phyloP scores from a whole-genome alignment of 1,140 invertebrate species.

The Ips typographus region DNA sequence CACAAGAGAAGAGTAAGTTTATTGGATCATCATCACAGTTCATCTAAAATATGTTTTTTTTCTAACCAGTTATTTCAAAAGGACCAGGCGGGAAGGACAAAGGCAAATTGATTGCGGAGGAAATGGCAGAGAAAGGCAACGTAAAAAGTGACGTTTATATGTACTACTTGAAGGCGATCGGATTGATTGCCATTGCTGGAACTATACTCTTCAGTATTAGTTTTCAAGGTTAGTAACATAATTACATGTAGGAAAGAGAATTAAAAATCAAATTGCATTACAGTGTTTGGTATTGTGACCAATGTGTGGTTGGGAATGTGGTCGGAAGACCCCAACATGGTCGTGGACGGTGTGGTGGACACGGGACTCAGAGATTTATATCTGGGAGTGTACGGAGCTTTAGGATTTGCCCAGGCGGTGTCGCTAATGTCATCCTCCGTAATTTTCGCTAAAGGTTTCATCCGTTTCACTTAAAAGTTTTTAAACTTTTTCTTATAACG shows the following conservation, averaged over 20 bases:
- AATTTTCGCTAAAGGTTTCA: constrained; percentile 26
- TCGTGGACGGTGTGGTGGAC: constrained; percentile 61
- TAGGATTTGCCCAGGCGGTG: constrained; percentile 74
- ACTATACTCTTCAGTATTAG: constrained; percentile 74
- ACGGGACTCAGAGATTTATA: constrained; percentile 70
- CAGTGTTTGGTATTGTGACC: constrained; percentile 78
- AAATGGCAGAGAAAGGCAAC: constrained; percentile 87
- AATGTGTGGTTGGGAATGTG: constrained; percentile 91
- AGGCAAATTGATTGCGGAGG: constrained; percentile 79
- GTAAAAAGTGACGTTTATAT: constrained; percentile 86
- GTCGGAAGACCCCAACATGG: constrained; percentile 61
- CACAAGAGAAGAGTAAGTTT: constrained; percentile 14
- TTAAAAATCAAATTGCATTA: constrained; percentile 46
- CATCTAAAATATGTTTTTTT: background rate
- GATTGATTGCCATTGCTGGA: constrained; percentile 66
- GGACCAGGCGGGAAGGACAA: constrained; percentile 32
- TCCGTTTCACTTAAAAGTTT: background rate
- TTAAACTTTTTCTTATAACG: background rate
- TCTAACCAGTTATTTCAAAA: constrained; percentile 43
- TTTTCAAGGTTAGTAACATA: constrained; percentile 60
- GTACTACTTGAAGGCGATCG: constrained; percentile 85
- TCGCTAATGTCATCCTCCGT: constrained; percentile 7
- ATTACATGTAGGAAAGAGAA: background rate
- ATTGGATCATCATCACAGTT: background rate
- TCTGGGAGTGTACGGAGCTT: constrained; percentile 82